phyloP scores from a whole-genome alignment of 1,140 invertebrate genomes.

The Cherax quadricarinatus region DNA sequence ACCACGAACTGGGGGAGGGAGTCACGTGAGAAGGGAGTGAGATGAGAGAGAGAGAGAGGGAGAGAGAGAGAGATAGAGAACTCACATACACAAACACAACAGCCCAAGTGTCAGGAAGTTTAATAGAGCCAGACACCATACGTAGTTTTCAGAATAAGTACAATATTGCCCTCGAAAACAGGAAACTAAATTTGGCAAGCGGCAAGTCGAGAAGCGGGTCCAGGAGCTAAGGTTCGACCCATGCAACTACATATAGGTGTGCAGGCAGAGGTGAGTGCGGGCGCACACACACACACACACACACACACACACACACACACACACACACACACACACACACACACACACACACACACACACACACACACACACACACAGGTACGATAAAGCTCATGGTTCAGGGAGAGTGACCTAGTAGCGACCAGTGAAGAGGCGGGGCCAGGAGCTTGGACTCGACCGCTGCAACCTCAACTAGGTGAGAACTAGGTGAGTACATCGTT shows the following conservation, averaged over 20 bases:
- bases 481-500: too few relatives aligned
- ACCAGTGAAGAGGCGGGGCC: too few relatives aligned
- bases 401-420: too few relatives aligned
- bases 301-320: slow-evolving; percentile 1
- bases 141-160: background rate
- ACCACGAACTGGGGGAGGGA: background rate
- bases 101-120: background rate
- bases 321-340: slow-evolving; percentile 1
- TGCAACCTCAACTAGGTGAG: too few relatives aligned
- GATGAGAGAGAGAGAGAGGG: too few relatives aligned
- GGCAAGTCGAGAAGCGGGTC: background rate
- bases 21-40: background rate
- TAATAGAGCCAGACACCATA: background rate
- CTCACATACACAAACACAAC: background rate
- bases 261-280: background rate
- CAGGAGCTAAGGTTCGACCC: background rate
- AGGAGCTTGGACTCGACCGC: too few relatives aligned
- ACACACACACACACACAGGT: too few relatives aligned
- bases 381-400: too few relatives aligned
- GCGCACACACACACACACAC: background rate
- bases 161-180: background rate
- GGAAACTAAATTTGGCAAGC: background rate
- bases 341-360: background rate
- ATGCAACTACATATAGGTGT: background rate
- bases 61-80: too few relatives aligned